A percentile compares a stretch with the other conserved stretches of the same genome.
Conservation (phyloP, 2,888 invertebrate species). For the Drosophila siamana region DNA sequence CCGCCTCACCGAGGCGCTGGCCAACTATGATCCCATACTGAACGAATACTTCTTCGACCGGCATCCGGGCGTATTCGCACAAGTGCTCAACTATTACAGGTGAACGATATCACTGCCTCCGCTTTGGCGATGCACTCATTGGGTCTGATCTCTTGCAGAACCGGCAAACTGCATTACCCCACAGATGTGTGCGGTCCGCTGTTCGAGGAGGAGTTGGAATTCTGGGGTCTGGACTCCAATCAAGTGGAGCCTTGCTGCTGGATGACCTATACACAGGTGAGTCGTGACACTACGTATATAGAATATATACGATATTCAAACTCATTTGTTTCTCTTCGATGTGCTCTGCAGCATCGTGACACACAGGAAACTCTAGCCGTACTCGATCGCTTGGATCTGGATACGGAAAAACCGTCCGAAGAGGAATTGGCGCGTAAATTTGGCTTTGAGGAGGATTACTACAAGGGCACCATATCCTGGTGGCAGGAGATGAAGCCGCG, state of each 20-base stretch:
- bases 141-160: slow-evolving; percentile 86
- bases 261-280: slow-evolving; percentile 99
- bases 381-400: slow-evolving; percentile 97
- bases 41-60: slow-evolving; percentile 99
- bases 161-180: slow-evolving; percentile 99
- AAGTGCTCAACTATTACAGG: slow-evolving; percentile 98
- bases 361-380: slow-evolving; percentile 99
- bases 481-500: slow-evolving; percentile 99
- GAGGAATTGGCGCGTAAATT: slow-evolving; percentile 99
- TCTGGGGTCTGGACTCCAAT: slow-evolving; percentile 99
- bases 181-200: slow-evolving; percentile 99
- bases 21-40: slow-evolving; percentile 99
- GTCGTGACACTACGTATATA: neutral
- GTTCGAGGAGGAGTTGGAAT: slow-evolving; percentile 99
- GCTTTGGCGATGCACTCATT: neutral
- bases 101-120: slow-evolving; percentile 73
- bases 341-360: slow-evolving; percentile 94
- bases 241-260: slow-evolving; percentile 99
- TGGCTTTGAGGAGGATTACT: slow-evolving; percentile 97
- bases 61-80: slow-evolving; percentile 98
- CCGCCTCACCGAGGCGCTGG: slow-evolving; percentile 97
- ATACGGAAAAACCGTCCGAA: slow-evolving; percentile 98
- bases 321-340: too few relatives aligned
- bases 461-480: slow-evolving; percentile 95
- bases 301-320: too few relatives aligned